Conservation (phyloP, 2,113 vertebrate genomes). For the Thomomys bottae region DNA sequence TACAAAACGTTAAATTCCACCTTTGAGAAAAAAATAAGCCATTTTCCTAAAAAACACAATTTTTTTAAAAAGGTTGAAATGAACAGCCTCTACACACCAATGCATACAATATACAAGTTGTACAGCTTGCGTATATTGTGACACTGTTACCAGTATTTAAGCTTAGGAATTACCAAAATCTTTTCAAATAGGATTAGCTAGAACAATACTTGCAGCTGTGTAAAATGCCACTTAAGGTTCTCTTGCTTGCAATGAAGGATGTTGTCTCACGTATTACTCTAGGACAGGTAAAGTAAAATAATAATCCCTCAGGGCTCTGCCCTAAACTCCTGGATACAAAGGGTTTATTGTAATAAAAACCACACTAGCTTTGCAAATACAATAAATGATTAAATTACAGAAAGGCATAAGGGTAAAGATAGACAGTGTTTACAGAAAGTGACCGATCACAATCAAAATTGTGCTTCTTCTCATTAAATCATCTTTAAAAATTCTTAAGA, state of each 20-base stretch:
- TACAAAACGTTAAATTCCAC: slow-evolving; percentile 87
- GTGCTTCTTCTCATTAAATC: slow-evolving; percentile 93
- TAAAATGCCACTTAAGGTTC: slow-evolving; percentile 83
- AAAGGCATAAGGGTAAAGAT: slow-evolving; percentile 84
- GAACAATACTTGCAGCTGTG: slow-evolving; percentile 79
- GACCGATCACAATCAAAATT: slow-evolving; percentile 90
- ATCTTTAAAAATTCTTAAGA: slow-evolving; percentile 86
- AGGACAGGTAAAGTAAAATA: slow-evolving; percentile 82
- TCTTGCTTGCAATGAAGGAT: slow-evolving; percentile 87
- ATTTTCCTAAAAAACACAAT: slow-evolving; percentile 88
- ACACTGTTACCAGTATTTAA: slow-evolving; percentile 82
- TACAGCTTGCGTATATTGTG: slow-evolving; percentile 78
- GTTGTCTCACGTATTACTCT: slow-evolving; percentile 90
- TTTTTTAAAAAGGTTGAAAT: slow-evolving; percentile 85
- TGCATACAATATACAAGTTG: slow-evolving; percentile 83
- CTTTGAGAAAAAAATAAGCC: slow-evolving; percentile 88
- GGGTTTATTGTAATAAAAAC: slow-evolving; percentile 90
- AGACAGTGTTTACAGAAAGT: slow-evolving; percentile 88
- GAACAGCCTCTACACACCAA: slow-evolving; percentile 82
- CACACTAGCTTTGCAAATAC: slow-evolving; percentile 87
- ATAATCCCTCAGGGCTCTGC: slow-evolving; percentile 92
- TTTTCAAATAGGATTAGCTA: slow-evolving; percentile 81
- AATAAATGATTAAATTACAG: slow-evolving; percentile 86
- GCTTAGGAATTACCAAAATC: slow-evolving; percentile 75
- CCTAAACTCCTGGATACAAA: slow-evolving; percentile 94